Percentiles rank a stretch among this genome's conserved stretches.
Evolutionary conservation across 2,113 vertebrate species (phyloP).

Genomic region (Phaethornis superciliosus): DNA sequence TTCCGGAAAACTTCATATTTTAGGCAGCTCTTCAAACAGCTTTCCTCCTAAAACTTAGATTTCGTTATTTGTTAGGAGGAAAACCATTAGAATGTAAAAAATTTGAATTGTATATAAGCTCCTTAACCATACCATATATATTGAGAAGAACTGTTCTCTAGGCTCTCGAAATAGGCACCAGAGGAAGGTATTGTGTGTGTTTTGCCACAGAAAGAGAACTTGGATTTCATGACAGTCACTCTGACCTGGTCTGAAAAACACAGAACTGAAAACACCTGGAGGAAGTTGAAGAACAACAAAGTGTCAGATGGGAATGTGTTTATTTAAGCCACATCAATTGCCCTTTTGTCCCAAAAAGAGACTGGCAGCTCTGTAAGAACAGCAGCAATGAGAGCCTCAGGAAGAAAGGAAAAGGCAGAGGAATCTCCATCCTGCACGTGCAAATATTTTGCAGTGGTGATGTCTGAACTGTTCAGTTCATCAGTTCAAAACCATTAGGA

Average conservation of each 20-base stretch:
- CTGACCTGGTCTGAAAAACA: neutral
- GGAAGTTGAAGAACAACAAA: neutral
- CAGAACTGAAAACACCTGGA: neutral
- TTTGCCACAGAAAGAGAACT: neutral
- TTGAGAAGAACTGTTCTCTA: neutral
- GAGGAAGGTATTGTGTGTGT: neutral
- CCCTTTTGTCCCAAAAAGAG: neutral
- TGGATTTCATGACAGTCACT: neutral
- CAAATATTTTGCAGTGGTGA: neutral
- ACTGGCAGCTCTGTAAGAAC: neutral
- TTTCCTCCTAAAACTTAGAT: conserved; percentile 13
- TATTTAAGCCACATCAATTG: neutral
- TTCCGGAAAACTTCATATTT: conserved; percentile 56
- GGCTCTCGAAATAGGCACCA: neutral
- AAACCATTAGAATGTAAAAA: neutral
- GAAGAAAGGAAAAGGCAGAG: neutral
- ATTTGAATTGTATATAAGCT: neutral
- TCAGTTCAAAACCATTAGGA: neutral
- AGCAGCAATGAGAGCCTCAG: neutral
- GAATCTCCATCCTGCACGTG: neutral
- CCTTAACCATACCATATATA: neutral
- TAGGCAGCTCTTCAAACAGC: conserved; percentile 6
- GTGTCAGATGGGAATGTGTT: neutral
- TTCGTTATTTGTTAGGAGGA: neutral
- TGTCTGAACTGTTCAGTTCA: neutral